Evolutionary conservation across 23 tunicate genomes (phyloP).

Genomic region (Botrylloides violaceus): DNA sequence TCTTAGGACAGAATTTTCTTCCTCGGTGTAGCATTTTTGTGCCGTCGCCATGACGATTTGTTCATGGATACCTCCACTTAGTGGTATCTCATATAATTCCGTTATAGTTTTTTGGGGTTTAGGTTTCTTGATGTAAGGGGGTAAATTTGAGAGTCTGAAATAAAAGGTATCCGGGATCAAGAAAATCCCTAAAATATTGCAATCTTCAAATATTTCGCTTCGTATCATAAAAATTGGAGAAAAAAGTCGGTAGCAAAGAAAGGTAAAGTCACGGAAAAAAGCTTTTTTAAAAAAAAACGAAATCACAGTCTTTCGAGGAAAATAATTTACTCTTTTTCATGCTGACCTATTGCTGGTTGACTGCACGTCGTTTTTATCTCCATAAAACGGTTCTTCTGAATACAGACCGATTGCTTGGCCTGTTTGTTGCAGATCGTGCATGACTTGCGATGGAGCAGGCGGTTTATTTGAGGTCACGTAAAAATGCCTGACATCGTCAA

Average conservation of each 20-base stretch:
- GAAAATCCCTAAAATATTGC: not conserved
- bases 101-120: conserved; percentile 3
- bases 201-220: no score
- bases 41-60: conserved; percentile 35
- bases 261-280: no score
- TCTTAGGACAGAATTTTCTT: not conserved
- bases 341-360: conserved; percentile 48
- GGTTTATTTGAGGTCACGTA: conserved; percentile 13
- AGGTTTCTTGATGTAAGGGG: conserved; percentile 45
- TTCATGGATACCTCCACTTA: conserved; percentile 1
- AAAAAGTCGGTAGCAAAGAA: no score
- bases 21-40: not conserved
- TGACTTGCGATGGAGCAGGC: conserved; percentile 35
- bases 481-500: not conserved
- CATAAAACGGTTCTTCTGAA: conserved; percentile 44
- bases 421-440: not conserved
- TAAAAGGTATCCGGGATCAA: conserved; percentile 1
- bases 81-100: conserved; percentile 11
- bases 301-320: not conserved
- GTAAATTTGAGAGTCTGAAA: conserved; percentile 40
- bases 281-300: not conserved
- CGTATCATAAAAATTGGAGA: no score
- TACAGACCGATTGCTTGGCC: not conserved
- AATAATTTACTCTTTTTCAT: not conserved
- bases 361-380: conserved; percentile 50